phyloP scores from a whole-genome alignment of 2,797 vertebrate genomes.

The Esox masquinongy region DNA sequence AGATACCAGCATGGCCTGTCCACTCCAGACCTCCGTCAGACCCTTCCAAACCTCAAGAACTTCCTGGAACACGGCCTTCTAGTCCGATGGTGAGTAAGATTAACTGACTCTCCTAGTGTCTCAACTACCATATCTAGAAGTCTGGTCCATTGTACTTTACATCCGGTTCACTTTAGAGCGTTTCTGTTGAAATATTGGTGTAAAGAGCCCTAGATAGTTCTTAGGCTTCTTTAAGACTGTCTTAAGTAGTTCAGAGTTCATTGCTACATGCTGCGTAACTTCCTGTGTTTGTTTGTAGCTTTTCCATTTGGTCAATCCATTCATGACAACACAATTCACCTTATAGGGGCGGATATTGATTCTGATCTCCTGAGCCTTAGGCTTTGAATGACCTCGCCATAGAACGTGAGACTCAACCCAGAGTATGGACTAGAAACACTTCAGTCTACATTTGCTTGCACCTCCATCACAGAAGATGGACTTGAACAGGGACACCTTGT shows the following conservation, averaged over 20 bases:
- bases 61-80: conserved; percentile 95
- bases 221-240: neutral
- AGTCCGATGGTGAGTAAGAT: conserved; percentile 88
- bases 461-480: too few species aligned
- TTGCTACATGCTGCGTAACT: neutral
- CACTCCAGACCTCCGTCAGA: conserved; percentile 95
- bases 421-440: too few species aligned
- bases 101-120: neutral
- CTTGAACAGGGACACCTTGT: too few species aligned
- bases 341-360: neutral
- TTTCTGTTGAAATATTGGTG: neutral
- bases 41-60: conserved; percentile 96
- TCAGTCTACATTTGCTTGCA: too few species aligned
- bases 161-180: neutral
- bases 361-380: conserved; percentile 4
- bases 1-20: conserved; percentile 95
- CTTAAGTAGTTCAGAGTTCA: neutral
- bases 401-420: conserved; percentile 19
- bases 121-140: neutral
- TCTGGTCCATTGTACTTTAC: neutral
- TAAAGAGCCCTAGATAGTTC: neutral
- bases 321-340: neutral
- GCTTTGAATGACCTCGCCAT: conserved; percentile 56
- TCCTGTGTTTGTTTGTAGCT: neutral
- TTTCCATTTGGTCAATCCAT: neutral